Percentiles rank a stretch among this genome's conserved stretches.
Conservation (phyloP, 2,888 invertebrate species). For the Drosophila fulvimacula region DNA sequence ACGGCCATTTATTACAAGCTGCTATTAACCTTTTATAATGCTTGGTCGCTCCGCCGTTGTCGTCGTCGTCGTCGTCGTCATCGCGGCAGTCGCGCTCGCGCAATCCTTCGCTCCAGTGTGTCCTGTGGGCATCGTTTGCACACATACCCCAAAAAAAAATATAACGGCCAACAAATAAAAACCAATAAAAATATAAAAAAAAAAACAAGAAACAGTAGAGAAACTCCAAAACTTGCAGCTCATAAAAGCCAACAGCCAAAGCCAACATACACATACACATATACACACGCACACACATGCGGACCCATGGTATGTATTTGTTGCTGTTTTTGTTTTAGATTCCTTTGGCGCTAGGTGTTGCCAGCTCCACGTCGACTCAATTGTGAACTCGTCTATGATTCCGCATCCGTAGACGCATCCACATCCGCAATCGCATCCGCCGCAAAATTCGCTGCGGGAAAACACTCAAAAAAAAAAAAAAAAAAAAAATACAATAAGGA, state of each 20-base stretch:
- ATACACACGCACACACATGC: slow-evolving; percentile 1
- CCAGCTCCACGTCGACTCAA: slow-evolving; percentile 61
- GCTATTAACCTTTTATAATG: slow-evolving; percentile 47
- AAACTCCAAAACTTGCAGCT: slow-evolving; percentile 28
- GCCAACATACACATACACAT: slow-evolving; percentile 17
- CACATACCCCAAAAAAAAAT: slow-evolving; percentile 35
- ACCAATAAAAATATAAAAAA: slow-evolving; percentile 17
- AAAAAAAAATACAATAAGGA: no score
- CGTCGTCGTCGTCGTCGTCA: slow-evolving; percentile 26
- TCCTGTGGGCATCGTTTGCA: slow-evolving; percentile 72
- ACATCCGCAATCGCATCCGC: slow-evolving; percentile 27
- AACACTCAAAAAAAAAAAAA: not conserved
- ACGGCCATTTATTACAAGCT: slow-evolving; percentile 35
- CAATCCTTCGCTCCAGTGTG: slow-evolving; percentile 46
- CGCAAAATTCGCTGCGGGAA: slow-evolving; percentile 17
- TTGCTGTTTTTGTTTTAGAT: not conserved
- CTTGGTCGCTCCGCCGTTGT: slow-evolving; percentile 13
- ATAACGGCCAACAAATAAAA: slow-evolving; percentile 46
- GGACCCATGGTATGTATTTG: slow-evolving; percentile 45
- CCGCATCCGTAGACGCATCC: slow-evolving; percentile 53
- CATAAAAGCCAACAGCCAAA: slow-evolving; percentile 43
- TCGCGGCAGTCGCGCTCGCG: slow-evolving; percentile 69
- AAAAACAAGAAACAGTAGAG: not conserved
- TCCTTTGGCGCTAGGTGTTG: slow-evolving; percentile 29
- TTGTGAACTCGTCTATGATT: slow-evolving; percentile 73